Evolutionary conservation across 1,140 invertebrate species (phyloP).

Genomic region (Globodera ellingtonae): DNA sequence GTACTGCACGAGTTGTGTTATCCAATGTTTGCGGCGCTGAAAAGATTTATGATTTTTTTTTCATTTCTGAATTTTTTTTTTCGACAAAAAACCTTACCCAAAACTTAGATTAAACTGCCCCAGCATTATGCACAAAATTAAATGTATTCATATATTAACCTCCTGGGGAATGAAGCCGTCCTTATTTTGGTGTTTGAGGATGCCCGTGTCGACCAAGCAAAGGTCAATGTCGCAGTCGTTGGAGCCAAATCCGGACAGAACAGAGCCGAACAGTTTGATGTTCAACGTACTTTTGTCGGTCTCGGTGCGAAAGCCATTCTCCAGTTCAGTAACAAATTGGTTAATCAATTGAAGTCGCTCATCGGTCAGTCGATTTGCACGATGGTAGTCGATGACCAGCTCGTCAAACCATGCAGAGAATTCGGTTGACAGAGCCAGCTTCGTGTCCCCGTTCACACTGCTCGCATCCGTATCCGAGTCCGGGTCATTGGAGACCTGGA

Average conservation of each 20-base stretch:
- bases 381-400: neutral
- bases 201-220: conserved; percentile 21
- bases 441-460: neutral
- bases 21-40: neutral
- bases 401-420: neutral
- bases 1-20: neutral
- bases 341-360: neutral
- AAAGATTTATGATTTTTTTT: neutral
- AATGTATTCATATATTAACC: neutral
- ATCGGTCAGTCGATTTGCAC: neutral
- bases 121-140: neutral
- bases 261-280: conserved; percentile 26
- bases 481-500: neutral
- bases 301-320: neutral
- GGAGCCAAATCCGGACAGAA: conserved; percentile 28
- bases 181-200: neutral
- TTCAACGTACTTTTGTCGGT: neutral
- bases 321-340: neutral
- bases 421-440: neutral
- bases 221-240: conserved; percentile 34
- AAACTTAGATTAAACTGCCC: no score
- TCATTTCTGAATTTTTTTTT: no score
- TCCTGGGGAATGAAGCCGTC: neutral
- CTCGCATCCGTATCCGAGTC: neutral
- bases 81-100: no score